Percentiles rank a stretch among this genome's conserved stretches.
phyloP scores from a whole-genome alignment of 2,888 invertebrate genomes.

The Mamestra brassicae region DNA sequence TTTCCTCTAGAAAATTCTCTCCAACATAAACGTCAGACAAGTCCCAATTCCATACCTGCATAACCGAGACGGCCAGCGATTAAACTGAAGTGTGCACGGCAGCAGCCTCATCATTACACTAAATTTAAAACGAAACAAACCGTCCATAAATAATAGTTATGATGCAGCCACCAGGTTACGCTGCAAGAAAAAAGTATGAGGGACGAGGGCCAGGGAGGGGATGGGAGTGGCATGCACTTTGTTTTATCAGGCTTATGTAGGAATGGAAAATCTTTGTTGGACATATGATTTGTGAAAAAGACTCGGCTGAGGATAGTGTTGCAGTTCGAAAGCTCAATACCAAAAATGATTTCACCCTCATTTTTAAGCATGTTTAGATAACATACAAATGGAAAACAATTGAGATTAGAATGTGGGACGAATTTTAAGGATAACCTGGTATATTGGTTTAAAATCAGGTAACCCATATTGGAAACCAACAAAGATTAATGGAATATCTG shows the following conservation, averaged over 20 bases:
- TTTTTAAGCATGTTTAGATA: too few relatives aligned
- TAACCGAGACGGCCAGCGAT: slow-evolving; percentile 53
- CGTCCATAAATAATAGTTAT: slow-evolving; percentile 85
- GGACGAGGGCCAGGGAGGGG: slow-evolving; percentile 31
- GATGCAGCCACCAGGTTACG: slow-evolving; percentile 84
- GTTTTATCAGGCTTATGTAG: slow-evolving; percentile 47
- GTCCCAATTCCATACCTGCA: slow-evolving; percentile 39
- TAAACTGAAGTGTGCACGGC: slow-evolving; percentile 68
- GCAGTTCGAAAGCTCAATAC: not conserved
- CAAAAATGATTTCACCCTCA: too few relatives aligned
- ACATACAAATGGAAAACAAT: too few relatives aligned
- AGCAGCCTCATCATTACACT: slow-evolving; percentile 80
- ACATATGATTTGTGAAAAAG: slow-evolving; percentile 21
- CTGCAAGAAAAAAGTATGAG: slow-evolving; percentile 77
- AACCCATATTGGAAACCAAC: not conserved
- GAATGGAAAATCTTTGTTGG: slow-evolving; percentile 33
- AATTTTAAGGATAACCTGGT: not conserved
- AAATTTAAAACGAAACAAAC: slow-evolving; percentile 86
- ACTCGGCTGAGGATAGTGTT: not conserved
- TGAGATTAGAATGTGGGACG: too few relatives aligned
- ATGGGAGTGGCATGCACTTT: slow-evolving; percentile 47
- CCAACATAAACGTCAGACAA: slow-evolving; percentile 20
- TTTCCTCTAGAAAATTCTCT: not conserved
- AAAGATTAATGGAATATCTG: not conserved
- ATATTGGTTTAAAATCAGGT: not conserved